These are phyloP conservation scores for Glyptemys insculpta DNA, from an alignment of 2,797 vertebrate species.

Conservation along the genomic window DNA sequence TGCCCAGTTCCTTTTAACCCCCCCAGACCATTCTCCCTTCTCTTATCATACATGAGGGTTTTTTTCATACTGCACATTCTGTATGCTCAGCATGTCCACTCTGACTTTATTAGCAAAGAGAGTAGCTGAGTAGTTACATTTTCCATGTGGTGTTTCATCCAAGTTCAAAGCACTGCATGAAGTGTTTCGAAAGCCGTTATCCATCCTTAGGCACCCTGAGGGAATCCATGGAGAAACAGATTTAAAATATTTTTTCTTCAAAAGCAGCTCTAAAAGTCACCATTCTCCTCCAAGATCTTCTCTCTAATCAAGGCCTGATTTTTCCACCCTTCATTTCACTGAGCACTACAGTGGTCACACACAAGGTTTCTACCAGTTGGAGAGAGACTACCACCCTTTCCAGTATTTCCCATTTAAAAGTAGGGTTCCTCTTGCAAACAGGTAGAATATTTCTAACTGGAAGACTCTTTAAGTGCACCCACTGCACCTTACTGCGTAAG, in stretches of 20 bases:
- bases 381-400: neutral
- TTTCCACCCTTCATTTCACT: neutral
- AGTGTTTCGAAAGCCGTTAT: neutral
- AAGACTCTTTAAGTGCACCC: conserved; percentile 39
- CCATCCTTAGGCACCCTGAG: conserved; percentile 4
- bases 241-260: conserved; percentile 43
- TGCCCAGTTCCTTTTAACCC: neutral
- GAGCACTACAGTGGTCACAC: neutral
- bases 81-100: neutral
- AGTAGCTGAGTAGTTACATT: neutral
- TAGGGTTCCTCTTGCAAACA: neutral
- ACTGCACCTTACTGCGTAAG: neutral
- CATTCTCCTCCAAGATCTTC: neutral
- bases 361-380: neutral
- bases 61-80: neutral
- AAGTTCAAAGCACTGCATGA: conserved; percentile 32
- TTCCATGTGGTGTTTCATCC: neutral
- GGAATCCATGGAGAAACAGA: conserved; percentile 12
- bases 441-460: conserved; percentile 2
- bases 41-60: neutral
- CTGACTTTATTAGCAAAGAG: neutral
- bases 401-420: neutral
- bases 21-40: neutral
- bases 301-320: conserved; percentile 3
- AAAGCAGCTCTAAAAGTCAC: neutral